Evolutionary conservation across 2,888 invertebrate species (phyloP).

Genomic region (Byasa hedistus): DNA sequence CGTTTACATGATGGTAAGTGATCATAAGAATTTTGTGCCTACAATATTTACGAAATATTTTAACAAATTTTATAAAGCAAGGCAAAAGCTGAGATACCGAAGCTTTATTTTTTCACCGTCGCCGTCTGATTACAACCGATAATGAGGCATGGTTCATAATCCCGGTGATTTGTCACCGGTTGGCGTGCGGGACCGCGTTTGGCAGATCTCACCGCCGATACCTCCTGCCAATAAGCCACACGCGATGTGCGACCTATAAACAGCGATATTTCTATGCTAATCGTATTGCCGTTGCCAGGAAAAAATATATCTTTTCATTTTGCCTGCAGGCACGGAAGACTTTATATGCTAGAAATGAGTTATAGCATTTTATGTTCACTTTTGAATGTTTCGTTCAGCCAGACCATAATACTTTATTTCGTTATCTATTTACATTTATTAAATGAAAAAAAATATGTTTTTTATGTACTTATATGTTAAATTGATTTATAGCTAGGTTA

Average conservation of each 20-base stretch:
- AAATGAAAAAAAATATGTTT: too few species aligned
- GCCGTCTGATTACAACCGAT: constrained; percentile 36
- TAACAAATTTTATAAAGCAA: too few species aligned
- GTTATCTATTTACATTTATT: neutral
- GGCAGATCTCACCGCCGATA: constrained; percentile 30
- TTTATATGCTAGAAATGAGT: constrained; percentile 15
- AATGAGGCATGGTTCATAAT: constrained; percentile 64
- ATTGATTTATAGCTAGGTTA: too few species aligned
- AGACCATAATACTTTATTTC: neutral
- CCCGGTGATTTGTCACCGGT: constrained; percentile 62
- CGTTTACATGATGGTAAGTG: too few species aligned
- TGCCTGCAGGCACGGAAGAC: neutral
- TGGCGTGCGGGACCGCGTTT: constrained; percentile 45
- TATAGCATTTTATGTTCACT: constrained; percentile 1
- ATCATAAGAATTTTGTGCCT: too few species aligned
- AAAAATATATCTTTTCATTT: neutral
- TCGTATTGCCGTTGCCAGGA: constrained; percentile 6
- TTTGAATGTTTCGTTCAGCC: neutral
- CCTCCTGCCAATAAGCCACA: constrained; percentile 24
- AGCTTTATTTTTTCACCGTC: too few species aligned
- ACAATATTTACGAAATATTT: too few species aligned
- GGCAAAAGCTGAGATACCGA: too few species aligned
- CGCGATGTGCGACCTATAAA: constrained; percentile 8
- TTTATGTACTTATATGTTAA: too few species aligned
- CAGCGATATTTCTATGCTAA: constrained; percentile 31